Evolutionary conservation across 1,140 invertebrate genomes (phyloP).

Genomic region (Hydropsyche tenuis): DNA sequence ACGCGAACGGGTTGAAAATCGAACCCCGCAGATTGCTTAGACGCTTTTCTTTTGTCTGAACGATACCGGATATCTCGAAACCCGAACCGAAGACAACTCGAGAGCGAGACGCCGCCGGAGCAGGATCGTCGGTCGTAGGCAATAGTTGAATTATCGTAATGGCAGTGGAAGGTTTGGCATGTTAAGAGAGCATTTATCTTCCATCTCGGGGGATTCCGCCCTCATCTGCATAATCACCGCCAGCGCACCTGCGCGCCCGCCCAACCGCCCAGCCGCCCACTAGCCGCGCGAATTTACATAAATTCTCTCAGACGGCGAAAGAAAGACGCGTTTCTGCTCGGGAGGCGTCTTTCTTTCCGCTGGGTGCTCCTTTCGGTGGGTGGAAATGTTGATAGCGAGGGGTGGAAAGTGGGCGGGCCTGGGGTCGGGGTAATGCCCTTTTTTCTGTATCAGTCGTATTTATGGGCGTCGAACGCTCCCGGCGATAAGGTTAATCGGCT

Average conservation of each 20-base stretch:
- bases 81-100: too few relatives aligned
- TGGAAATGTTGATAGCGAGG: too few relatives aligned
- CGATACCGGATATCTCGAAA: too few relatives aligned
- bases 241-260: slow-evolving; percentile 36
- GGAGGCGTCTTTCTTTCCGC: slow-evolving; percentile 20
- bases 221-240: slow-evolving; percentile 46
- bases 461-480: slow-evolving; percentile 30
- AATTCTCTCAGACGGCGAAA: slow-evolving; percentile 33
- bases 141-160: slow-evolving; percentile 47
- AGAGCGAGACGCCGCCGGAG: neutral
- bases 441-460: neutral
- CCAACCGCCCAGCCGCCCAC: neutral
- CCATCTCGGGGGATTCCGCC: slow-evolving; percentile 36
- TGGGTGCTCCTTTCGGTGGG: neutral
- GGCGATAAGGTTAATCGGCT: slow-evolving; percentile 41
- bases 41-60: neutral
- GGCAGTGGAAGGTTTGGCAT: slow-evolving; percentile 44
- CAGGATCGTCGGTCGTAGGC: slow-evolving; percentile 16
- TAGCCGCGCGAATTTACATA: slow-evolving; percentile 37
- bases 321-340: slow-evolving; percentile 28
- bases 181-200: slow-evolving; percentile 47
- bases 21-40: neutral
- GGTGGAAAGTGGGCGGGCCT: too few relatives aligned
- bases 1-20: slow-evolving; percentile 6
- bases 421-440: too few relatives aligned